Base-by-base conservation (phyloP, 2,888 invertebrate species). In the Brenthis ino region DNA sequence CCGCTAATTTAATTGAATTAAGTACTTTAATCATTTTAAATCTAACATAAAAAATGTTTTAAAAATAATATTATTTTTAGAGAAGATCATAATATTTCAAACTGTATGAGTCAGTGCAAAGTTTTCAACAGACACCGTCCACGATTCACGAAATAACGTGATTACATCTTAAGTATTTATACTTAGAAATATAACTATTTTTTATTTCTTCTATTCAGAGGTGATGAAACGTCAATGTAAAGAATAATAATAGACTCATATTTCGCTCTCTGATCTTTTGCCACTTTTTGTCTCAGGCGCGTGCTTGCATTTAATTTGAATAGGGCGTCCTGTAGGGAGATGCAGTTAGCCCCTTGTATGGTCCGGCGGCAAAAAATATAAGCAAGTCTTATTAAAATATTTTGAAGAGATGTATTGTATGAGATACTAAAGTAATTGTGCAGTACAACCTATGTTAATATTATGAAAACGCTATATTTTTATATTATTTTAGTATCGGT, bases 221-320 rank as follows among this genome's bases (percentile, higher is more conserved):
- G 67, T 63, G 67, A 24, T 51, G 67, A 67, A 67, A 67, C 67
- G 28, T 57, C 13, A 56, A 16, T 43, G 57, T 24, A 57, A 63
- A 50, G n/a, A 24, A 48, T 63, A 63, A 67, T 55, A 67, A 67
- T 63, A 20, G 56, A 51, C 24, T 24, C 43, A 50, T 60, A 68
- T 57, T 57, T 24, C 43, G 43, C 28, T 55, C 24, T 57, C 20
- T 68, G 28, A 53, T 20, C 54, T 51, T 53, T 67, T 64, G 54
- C 47, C 16, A 37, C 77, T 81, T 79, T 77, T 78, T 75, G 77
- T 81, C 77, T 77, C 51, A 48, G 80, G 50, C 86, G 74, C 78
- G 78, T 76, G 78, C 73, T 70, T 16, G 24, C 64, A 60, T 74
- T 76, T 74, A 69, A 71, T 56, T 69, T 69, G 57, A 67, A 68